Conservation (phyloP, 2,113 vertebrate species). For the Thunnus maccoyii region DNA sequence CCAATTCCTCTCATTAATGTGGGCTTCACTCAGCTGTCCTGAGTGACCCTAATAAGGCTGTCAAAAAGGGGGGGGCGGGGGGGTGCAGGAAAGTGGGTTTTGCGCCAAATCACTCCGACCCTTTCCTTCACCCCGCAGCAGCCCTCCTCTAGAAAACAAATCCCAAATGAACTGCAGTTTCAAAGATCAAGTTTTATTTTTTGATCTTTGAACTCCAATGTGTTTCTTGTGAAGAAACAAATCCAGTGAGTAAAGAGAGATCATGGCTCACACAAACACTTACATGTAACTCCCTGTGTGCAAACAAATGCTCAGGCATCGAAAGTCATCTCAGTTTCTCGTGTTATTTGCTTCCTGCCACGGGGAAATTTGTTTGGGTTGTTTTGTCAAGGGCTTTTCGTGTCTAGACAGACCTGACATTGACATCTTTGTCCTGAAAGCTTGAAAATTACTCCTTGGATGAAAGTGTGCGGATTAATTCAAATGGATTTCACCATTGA, state of each 20-base stretch:
- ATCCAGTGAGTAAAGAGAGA: conserved; percentile 24
- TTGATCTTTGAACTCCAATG: conserved; percentile 51
- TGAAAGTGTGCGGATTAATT: conserved; percentile 23
- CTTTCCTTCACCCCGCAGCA: conserved; percentile 34
- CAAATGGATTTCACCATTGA: conserved; percentile 8
- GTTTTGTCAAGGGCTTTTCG: conserved; percentile 40
- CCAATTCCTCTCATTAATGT: conserved; percentile 76
- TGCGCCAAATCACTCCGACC: conserved; percentile 44
- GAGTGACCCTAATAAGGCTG: conserved; percentile 78
- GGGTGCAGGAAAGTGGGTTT: conserved; percentile 35
- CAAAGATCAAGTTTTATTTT: conserved; percentile 47
- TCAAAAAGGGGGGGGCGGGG: conserved; percentile 35
- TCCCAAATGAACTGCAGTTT: conserved; percentile 65
- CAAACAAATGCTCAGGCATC: conserved; percentile 57
- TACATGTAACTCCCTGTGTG: conserved; percentile 20
- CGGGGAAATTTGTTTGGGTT: conserved; percentile 48
- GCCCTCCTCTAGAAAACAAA: conserved; percentile 43
- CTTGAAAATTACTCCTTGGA: conserved; percentile 38
- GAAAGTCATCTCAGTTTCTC: conserved; percentile 38
- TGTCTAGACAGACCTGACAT: conserved; percentile 43
- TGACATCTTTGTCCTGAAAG: conserved; percentile 45
- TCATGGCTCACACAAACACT: conserved; percentile 33
- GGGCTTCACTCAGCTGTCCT: conserved; percentile 72
- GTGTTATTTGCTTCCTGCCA: conserved; percentile 47
- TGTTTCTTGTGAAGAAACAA: conserved; percentile 45